Evolutionary conservation across 2,888 invertebrate genomes (phyloP), one percentile per base, ranked within the genome.

Genomic region (Lasioglossum marginatum): DNA sequence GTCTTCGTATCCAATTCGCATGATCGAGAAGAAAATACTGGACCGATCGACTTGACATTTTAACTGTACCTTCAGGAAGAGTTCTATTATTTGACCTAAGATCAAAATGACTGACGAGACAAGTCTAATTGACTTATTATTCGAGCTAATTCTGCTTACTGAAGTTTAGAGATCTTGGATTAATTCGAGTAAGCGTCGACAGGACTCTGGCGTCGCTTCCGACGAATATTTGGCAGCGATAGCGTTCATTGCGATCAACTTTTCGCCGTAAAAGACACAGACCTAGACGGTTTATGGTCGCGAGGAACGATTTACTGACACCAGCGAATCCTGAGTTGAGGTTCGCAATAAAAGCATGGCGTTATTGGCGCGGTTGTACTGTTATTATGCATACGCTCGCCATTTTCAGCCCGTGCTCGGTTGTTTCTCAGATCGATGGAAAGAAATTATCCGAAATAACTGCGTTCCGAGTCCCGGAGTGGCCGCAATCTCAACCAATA

Each of bases 161-260:
- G 52, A 52, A 52, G 23, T 23, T 6, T 8, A 23, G 52, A 23
- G 23, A 23, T 23, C 6, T 8, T 23, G 8, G 52, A 52, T 60
- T 6, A 81, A 76, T 72, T 48, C 23, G 52, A 52, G 23, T 52
- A 23, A 52, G 23, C 23, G 52, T 23, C 52, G 52, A 52, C 23
- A 10, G 52, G 23, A 52, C 23, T 52, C 66, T 31, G 66, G 43
- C 40, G 48, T 73, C 23, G 23, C 16, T n/a, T 31, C 60, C 14
- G 40, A n/a, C 45, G 72, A 19, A 85, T 40, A 60, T 77, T 81
- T 88, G 88, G 88, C 88, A 85, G 68, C 34, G 31, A 19, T 57
- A 77, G 78, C 77, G 78, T 80, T 88, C 82, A 79, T 79, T 76
- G 74, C 81, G 34, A 60, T 23, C 12, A 43, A 77, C 43, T 79